Base-by-base conservation (phyloP, 2,113 vertebrate genomes). In the Papio anubis region DNA sequence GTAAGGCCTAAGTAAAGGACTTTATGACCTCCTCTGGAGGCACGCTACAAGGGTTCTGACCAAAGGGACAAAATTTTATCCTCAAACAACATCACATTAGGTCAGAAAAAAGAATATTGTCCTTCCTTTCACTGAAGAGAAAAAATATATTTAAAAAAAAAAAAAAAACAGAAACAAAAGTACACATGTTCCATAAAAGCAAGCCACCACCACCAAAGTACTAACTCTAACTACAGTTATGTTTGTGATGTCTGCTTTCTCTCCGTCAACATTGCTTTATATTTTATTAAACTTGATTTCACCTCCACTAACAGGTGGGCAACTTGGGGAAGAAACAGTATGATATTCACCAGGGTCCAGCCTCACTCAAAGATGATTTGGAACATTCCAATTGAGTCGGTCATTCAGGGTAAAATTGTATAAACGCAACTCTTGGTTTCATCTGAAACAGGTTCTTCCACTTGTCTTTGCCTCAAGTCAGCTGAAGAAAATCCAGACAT, bases 81-180 rank as follows among this genome's bases (percentile, higher is more conserved):
- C 43, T 50, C 64, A 45, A 88, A 84, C 38, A 59, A 8, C 48
- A 25, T 92, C 43, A 81, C 12, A 78, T 48, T 80, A 55, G 38
- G 23, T 72, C 55, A 30, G 38, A 78, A 93, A 94, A 38, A 38
- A 79, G 32, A 64, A 81, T 40, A 3, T 3, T 81, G 17, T 21
- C 72, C 55, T 78, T 96, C 35, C n/a, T 91, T 95, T 88, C 61
- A 75, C 20, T 43, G 20, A 92, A 78, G 40, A 94, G 48, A 83
- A 68, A 81, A 81, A 83, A 82, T 20, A 18, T 17, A 61, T 4
- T 50, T 13, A 10, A 25, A 59, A 23, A 59, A 61, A 61, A 61
- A 61, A 32, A 94, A 43, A 68, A n/a, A 3, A 13, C 0, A 66
- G 52, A 90, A 89, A 86, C 68, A 57, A 13, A 75, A 84, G 61